Evolutionary conservation across 2,113 vertebrate species (phyloP).

Genomic region (Onychostoma macrolepis): DNA sequence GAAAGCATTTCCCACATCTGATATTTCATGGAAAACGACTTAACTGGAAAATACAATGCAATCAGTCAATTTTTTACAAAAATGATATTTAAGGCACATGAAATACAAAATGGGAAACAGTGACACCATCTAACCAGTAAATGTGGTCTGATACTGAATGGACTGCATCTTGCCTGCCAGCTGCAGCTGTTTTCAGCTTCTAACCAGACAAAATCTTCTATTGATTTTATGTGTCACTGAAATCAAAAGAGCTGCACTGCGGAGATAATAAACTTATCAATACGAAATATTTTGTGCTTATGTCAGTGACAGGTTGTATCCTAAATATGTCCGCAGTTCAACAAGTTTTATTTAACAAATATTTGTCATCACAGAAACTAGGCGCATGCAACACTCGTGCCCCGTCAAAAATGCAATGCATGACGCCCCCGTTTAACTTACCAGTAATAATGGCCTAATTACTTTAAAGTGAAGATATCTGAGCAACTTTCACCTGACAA

Average conservation of each 20-base stretch:
- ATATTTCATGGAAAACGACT: background rate
- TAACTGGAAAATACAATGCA: background rate
- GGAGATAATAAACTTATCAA: background rate
- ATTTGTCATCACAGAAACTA: background rate
- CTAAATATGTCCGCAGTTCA: background rate
- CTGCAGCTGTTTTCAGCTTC: slow-evolving; percentile 16
- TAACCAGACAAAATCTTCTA: background rate
- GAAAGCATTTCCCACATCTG: background rate
- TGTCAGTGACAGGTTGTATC: background rate
- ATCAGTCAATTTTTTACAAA: background rate
- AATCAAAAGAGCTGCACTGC: slow-evolving; percentile 1
- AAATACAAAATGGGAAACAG: slow-evolving; percentile 3
- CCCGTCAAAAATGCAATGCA: background rate
- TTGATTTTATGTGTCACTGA: slow-evolving; percentile 19
- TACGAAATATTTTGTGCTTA: background rate
- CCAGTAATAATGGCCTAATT: background rate
- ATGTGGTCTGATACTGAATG: background rate
- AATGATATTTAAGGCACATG: background rate
- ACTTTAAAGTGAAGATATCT: background rate
- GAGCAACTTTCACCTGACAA: background rate
- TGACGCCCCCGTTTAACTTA: background rate
- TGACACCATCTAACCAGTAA: background rate
- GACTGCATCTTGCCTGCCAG: background rate
- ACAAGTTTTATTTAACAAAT: background rate
- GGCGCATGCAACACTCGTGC: background rate